Evolutionary conservation across 2,113 vertebrate genomes (phyloP).

Genomic region (Cyanocitta stelleri): DNA sequence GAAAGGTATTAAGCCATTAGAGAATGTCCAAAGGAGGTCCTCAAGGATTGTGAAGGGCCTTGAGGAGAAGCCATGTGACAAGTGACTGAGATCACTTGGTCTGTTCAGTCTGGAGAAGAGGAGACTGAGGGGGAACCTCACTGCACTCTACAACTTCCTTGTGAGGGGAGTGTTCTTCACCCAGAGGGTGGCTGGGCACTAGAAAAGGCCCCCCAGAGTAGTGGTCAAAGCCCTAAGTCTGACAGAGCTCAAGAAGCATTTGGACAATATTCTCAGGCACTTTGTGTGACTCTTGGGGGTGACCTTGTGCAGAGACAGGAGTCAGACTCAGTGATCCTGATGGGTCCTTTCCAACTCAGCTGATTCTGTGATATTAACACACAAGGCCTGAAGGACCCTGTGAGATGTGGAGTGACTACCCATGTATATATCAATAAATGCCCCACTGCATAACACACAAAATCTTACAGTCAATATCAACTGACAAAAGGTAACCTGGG

Average conservation of each 20-base stretch:
- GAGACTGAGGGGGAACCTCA: neutral
- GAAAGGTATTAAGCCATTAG: no score
- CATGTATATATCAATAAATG: rapidly evolving
- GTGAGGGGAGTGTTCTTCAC: neutral
- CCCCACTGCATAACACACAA: neutral
- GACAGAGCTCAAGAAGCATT: neutral
- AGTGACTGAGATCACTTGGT: neutral
- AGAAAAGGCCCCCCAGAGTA: neutral
- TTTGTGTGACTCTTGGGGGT: neutral
- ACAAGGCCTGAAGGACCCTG: neutral
- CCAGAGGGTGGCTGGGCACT: neutral
- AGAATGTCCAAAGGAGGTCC: neutral
- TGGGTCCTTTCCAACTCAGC: neutral
- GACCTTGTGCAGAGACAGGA: neutral
- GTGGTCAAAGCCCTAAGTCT: neutral
- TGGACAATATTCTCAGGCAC: neutral
- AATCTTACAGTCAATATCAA: neutral
- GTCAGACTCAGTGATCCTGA: no score
- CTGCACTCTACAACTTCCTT: neutral
- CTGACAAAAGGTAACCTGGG: neutral
- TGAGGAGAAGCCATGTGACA: neutral
- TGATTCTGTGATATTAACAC: neutral
- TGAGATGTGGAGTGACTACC: neutral
- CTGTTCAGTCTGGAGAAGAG: neutral
- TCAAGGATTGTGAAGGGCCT: neutral